Conservation (phyloP, 2,113 vertebrate species). For the Coregonus clupeaformis region DNA sequence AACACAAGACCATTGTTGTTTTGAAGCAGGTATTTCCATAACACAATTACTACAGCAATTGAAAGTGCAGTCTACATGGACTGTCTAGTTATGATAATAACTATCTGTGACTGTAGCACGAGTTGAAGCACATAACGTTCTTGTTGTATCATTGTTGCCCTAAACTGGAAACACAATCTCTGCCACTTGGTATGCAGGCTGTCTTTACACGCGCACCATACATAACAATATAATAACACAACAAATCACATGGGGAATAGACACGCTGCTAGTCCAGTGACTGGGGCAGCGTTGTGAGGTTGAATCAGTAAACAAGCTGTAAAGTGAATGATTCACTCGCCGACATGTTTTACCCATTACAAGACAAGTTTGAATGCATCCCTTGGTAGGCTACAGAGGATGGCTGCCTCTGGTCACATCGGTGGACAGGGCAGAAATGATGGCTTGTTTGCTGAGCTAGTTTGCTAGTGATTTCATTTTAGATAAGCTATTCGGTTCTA, state of each 20-base stretch:
- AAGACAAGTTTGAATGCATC: constrained; percentile 29
- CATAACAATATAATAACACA: too few relatives aligned
- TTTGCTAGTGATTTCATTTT: background rate
- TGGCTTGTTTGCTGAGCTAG: background rate
- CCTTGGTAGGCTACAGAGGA: constrained; percentile 1
- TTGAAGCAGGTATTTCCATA: background rate
- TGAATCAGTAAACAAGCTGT: background rate
- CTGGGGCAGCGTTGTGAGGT: background rate
- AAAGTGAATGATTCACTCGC: background rate
- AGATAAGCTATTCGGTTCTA: too few relatives aligned
- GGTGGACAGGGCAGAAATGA: background rate
- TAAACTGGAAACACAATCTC: background rate
- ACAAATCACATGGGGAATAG: too few relatives aligned
- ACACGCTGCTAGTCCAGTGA: background rate
- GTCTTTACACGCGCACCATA: too few relatives aligned
- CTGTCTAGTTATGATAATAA: background rate
- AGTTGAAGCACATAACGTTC: background rate
- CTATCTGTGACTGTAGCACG: background rate
- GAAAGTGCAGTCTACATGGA: too few relatives aligned
- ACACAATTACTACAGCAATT: background rate
- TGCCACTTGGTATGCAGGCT: background rate
- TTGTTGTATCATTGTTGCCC: background rate
- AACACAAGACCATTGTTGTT: constrained; percentile 1
- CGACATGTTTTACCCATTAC: constrained; percentile 36
- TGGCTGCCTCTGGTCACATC: constrained; percentile 15